Base-by-base conservation (phyloP, 2,113 vertebrate species). In the Leucosticte australis region DNA sequence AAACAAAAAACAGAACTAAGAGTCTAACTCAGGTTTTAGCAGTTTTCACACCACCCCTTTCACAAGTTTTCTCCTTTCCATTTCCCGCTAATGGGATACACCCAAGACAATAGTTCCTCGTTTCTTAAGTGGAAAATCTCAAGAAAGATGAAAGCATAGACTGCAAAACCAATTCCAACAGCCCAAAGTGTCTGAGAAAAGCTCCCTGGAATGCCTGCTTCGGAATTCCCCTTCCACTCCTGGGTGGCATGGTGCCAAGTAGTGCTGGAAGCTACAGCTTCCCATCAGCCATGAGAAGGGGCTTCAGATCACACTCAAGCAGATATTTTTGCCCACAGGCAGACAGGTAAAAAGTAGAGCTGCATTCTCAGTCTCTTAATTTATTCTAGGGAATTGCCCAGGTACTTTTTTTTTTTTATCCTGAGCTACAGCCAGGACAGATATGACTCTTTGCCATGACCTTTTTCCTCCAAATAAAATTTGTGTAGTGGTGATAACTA, bases 221-320 rank as follows among this genome's bases (percentile, higher is more conserved):
- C 87, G 96, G 93, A 96, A 96, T 96, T 97, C 94, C 96, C 94
- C 93, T 97, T 95, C 77, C 75, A 91, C 47, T 89, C 89, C 87
- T 91, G 87, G 44, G 63, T 96, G 92, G 90, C 83, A 62, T 55
- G 26, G 41, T 84, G 88, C 95, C 92, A 96, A 68, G 53, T 30
- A 76, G 28, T 41, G 76, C 86, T 94, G 73, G 86, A 92, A 95
- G 86, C 57, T 80, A 50, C 26, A 89, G 31, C 42, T 94, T 90
- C 80, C 63, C 86, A 65, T 74, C 57, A 71, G 60, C 41, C 77
- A 56, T 0, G 30, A 90, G 33, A 86, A 95, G 79, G 71, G 71
- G 64, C 57, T 96, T 95, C 79, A 94, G 39, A 74, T 87, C 52
- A 37, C 73, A 75, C 33, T 80, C 64, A 90, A 88, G 69, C 2